phyloP scores from a whole-genome alignment of 2,113 vertebrate species.

The Onychorhynchus coronatus region DNA sequence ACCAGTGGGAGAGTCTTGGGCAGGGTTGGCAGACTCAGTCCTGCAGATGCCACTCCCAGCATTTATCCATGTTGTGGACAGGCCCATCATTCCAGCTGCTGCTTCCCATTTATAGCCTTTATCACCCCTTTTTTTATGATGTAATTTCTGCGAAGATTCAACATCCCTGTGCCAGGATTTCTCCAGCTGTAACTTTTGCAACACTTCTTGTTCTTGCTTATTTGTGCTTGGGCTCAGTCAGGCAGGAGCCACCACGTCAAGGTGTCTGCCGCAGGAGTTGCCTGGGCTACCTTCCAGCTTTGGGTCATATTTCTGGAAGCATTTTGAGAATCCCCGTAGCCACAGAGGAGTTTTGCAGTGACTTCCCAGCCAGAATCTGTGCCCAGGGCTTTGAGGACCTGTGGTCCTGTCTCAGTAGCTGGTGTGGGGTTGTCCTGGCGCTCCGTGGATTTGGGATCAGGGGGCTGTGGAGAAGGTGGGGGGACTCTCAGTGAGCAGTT shows the following conservation, averaged over 20 bases:
- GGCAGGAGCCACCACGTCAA: neutral
- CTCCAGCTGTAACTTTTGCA: neutral
- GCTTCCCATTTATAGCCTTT: neutral
- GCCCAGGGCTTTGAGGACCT: rapidly evolving
- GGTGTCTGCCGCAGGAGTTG: neutral
- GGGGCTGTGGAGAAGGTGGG: neutral
- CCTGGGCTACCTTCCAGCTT: neutral
- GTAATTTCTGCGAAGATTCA: neutral
- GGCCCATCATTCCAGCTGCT: neutral
- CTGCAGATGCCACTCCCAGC: neutral
- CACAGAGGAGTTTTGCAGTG: rapidly evolving
- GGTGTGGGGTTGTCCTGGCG: neutral
- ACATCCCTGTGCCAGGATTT: neutral
- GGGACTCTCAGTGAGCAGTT: rapidly evolving
- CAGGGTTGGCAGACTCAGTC: neutral
- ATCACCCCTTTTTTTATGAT: neutral
- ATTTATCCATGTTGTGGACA: neutral
- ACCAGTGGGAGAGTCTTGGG: neutral
- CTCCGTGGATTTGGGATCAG: neutral
- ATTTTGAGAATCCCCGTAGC: neutral
- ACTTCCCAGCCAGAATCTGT: neutral
- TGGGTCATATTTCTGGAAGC: neutral
- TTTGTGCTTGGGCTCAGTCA: neutral
- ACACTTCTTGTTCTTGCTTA: neutral
- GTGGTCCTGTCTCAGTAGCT: neutral